Evolutionary conservation across 2,113 vertebrate genomes (phyloP).

Genomic region (human): DNA sequence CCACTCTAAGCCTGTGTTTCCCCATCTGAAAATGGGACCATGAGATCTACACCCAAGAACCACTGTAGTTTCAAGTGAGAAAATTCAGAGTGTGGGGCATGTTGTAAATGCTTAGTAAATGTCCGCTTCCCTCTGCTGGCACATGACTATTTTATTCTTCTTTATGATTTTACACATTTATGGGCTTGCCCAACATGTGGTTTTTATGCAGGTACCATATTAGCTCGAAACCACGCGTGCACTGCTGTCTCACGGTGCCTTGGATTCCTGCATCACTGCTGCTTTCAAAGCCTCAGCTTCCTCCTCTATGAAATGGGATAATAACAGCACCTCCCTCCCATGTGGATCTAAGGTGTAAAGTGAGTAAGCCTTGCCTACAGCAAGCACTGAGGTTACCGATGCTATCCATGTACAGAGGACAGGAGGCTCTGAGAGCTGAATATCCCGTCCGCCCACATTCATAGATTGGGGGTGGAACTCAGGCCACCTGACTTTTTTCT

Average conservation of each 20-base stretch:
- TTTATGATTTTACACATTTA: background rate
- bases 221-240: background rate
- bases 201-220: too few species aligned
- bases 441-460: background rate
- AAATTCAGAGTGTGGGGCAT: background rate
- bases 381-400: background rate
- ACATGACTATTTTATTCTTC: background rate
- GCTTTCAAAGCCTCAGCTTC: background rate
- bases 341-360: rapidly evolving
- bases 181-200: background rate
- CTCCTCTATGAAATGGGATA: background rate
- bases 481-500: background rate
- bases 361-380: background rate
- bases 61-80: background rate
- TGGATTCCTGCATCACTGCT: background rate
- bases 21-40: background rate
- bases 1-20: background rate
- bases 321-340: rapidly evolving
- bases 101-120: background rate
- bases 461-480: too few species aligned
- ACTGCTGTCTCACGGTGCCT: background rate
- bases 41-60: background rate
- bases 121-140: background rate
- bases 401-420: rapidly evolving
- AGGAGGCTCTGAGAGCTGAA: background rate